phyloP scores from a whole-genome alignment of 2,888 invertebrate genomes.

The Onthophagus sagittarius region DNA sequence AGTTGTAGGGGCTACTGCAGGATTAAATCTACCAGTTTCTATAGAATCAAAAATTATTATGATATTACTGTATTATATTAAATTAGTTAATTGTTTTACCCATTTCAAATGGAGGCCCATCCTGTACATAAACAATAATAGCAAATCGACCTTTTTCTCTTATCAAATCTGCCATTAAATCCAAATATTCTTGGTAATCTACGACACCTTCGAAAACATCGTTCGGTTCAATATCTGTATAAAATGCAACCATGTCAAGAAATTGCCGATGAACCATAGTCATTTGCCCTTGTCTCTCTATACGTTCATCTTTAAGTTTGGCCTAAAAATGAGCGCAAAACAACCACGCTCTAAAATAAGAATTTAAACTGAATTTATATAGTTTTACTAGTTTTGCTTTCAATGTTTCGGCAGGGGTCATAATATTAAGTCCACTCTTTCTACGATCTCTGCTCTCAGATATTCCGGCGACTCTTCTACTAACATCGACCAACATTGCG shows the following conservation, averaged over 20 bases:
- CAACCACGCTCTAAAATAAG: background rate
- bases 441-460: conserved; percentile 24
- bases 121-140: conserved; percentile 64
- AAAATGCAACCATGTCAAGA: conserved; percentile 61
- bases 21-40: conserved; percentile 62
- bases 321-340: conserved; percentile 45
- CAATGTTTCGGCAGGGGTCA: conserved; percentile 15
- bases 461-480: conserved; percentile 34
- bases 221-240: conserved; percentile 53
- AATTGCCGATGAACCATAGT: conserved; percentile 61
- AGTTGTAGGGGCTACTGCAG: conserved; percentile 39
- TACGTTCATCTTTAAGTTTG: conserved; percentile 60
- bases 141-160: conserved; percentile 56
- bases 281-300: conserved; percentile 47
- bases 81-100: conserved; percentile 51
- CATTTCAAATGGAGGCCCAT: conserved; percentile 61
- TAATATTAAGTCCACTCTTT: conserved; percentile 18
- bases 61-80: too few relatives aligned
- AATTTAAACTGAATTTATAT: background rate
- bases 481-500: conserved; percentile 34
- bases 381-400: conserved; percentile 20
- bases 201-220: conserved; percentile 66
- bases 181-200: conserved; percentile 62
- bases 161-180: conserved; percentile 60
- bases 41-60: conserved; percentile 8